A percentile compares a stretch with the other conserved stretches of the same genome.
Conservation (phyloP, 2,113 vertebrate species). For the Buteo buteo region DNA sequence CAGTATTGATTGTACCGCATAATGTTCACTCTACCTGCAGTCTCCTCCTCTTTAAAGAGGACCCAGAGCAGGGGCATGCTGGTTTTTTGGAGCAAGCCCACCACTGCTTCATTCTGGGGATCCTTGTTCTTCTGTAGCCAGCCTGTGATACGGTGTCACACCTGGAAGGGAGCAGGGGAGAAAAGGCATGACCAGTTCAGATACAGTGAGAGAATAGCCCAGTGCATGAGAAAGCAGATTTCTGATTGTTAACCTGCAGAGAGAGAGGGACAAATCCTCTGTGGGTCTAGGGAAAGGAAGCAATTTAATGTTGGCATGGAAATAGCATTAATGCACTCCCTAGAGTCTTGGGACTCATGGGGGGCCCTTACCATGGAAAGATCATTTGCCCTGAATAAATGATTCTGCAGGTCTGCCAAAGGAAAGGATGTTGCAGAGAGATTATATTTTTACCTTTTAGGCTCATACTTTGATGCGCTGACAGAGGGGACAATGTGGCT, state of each 20-base stretch:
- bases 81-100: constrained; percentile 52
- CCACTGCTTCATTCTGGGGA: constrained; percentile 21
- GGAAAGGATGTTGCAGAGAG: background rate
- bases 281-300: background rate
- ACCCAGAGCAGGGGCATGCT: background rate
- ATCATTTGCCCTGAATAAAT: background rate
- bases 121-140: constrained; percentile 60
- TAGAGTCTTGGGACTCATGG: background rate
- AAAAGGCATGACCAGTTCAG: background rate
- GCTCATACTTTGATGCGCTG: background rate
- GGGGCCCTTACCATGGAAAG: background rate
- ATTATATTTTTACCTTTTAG: background rate
- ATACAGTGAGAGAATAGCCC: background rate
- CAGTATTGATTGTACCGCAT: background rate
- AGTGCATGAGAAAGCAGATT: background rate
- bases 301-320: background rate
- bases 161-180: background rate
- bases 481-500: background rate
- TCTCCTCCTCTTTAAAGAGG: constrained; percentile 54
- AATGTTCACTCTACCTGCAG: background rate
- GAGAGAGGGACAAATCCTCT: background rate
- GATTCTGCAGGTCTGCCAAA: background rate
- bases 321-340: background rate
- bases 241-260: background rate
- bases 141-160: constrained; percentile 21